Conservation (phyloP, 2,113 vertebrate species). For the Oreochromis spilurus region DNA sequence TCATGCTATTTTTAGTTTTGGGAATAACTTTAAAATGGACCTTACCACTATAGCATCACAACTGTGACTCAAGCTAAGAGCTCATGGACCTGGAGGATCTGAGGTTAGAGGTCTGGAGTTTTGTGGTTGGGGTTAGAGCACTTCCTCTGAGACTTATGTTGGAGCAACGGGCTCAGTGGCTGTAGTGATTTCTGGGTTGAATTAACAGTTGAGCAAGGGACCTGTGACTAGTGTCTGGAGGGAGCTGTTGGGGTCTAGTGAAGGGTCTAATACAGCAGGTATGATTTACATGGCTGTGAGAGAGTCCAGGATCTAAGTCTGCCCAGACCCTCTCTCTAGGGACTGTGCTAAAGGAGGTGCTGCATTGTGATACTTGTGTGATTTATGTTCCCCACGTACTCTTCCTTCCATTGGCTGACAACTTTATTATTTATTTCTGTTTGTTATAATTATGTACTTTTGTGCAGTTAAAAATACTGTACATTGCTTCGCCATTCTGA, state of each 20-base stretch:
- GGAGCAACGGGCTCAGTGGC: slow-evolving; percentile 50
- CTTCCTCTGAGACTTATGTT: slow-evolving; percentile 60
- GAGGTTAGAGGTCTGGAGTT: slow-evolving; percentile 53
- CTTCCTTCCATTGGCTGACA: slow-evolving; percentile 51
- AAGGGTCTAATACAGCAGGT: slow-evolving; percentile 49
- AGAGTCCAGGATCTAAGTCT: slow-evolving; percentile 66
- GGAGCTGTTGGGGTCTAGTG: slow-evolving; percentile 39
- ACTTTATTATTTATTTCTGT: slow-evolving; percentile 66
- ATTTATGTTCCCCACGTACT: slow-evolving; percentile 58
- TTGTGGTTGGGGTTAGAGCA: slow-evolving; percentile 49
- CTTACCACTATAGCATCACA: background rate
- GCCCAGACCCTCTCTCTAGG: slow-evolving; percentile 40
- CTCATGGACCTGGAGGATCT: slow-evolving; percentile 19
- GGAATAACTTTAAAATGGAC: background rate
- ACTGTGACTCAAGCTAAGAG: background rate
- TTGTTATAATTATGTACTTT: slow-evolving; percentile 67
- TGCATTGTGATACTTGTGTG: slow-evolving; percentile 68
- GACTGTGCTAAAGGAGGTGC: slow-evolving; percentile 55
- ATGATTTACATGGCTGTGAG: slow-evolving; percentile 72
- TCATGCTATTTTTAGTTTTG: background rate
- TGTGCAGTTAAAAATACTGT: slow-evolving; percentile 24
- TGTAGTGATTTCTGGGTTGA: slow-evolving; percentile 65
- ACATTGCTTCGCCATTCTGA: slow-evolving; percentile 10
- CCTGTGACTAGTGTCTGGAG: slow-evolving; percentile 55
- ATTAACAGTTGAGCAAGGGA: slow-evolving; percentile 62